Evolutionary conservation across 2,888 invertebrate species (phyloP).

Genomic region (Ectropis crepuscularia): DNA sequence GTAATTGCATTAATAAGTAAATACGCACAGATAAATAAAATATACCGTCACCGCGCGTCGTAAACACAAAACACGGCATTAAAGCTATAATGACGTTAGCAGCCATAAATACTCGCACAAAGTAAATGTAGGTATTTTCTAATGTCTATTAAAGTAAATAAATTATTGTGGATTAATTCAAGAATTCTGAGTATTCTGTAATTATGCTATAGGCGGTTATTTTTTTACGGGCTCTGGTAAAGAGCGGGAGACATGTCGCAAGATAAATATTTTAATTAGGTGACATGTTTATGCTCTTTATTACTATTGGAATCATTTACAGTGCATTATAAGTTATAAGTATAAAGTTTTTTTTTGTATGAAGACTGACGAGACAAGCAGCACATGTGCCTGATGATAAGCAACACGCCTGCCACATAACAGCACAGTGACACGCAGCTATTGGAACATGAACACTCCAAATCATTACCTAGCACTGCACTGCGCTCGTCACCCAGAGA

Average conservation of each 20-base stretch:
- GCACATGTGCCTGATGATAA: too few relatives aligned
- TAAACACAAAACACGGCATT: slow-evolving; percentile 19
- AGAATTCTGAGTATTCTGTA: slow-evolving; percentile 54
- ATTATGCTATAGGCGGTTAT: slow-evolving; percentile 19
- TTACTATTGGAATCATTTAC: slow-evolving; percentile 1
- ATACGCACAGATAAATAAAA: neutral
- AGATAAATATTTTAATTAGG: slow-evolving; percentile 21
- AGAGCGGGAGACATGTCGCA: slow-evolving; percentile 30
- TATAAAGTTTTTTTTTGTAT: too few relatives aligned
- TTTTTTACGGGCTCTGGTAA: slow-evolving; percentile 40
- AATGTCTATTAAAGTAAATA: slow-evolving; percentile 36
- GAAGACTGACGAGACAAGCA: too few relatives aligned
- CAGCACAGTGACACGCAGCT: too few relatives aligned
- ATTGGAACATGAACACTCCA: too few relatives aligned
- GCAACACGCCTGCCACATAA: too few relatives aligned
- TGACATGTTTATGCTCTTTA: slow-evolving; percentile 1
- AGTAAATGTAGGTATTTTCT: slow-evolving; percentile 29
- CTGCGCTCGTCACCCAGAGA: too few relatives aligned
- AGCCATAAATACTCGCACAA: slow-evolving; percentile 15
- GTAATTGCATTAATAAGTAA: neutral
- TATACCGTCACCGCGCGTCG: slow-evolving; percentile 3
- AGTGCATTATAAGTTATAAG: too few relatives aligned
- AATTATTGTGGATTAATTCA: slow-evolving; percentile 48
- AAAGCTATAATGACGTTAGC: slow-evolving; percentile 17
- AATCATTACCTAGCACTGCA: too few relatives aligned